Evolutionary conservation across 2,888 invertebrate genomes (phyloP).

Genomic region (Morpho helenor): DNA sequence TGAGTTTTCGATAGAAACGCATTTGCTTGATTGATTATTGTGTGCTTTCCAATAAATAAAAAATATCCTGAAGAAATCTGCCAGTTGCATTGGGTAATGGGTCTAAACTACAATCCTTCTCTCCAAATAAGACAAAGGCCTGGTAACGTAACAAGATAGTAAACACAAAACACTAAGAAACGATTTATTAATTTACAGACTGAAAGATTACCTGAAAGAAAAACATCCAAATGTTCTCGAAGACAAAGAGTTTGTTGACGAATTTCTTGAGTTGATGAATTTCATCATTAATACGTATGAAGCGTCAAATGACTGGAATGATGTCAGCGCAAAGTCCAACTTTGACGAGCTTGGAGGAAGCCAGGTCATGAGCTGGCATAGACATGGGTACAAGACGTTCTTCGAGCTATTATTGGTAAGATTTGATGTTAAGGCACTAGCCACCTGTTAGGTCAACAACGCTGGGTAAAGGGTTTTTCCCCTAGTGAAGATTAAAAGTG

Average conservation of each 20-base stretch:
- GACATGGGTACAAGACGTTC: constrained; percentile 39
- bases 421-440: neutral
- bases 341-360: constrained; percentile 34
- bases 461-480: no score
- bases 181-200: constrained; percentile 25
- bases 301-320: constrained; percentile 39
- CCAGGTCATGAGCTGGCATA: constrained; percentile 38
- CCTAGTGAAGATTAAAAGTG: no score
- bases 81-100: no score
- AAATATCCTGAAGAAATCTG: no score
- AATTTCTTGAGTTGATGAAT: constrained; percentile 34
- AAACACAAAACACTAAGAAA: no score
- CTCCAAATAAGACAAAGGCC: no score
- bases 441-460: no score
- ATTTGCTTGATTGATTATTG: no score
- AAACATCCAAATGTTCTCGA: constrained; percentile 31
- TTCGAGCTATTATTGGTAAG: constrained; percentile 37
- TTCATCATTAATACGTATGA: constrained; percentile 33
- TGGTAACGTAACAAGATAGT: no score
- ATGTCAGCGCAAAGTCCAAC: constrained; percentile 32
- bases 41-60: no score
- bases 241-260: constrained; percentile 32
- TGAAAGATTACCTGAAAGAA: constrained; percentile 31
- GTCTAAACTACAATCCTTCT: no score
- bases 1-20: no score